Base-by-base conservation (phyloP, 2,113 vertebrate species). In the Forbesichthys agassizii region DNA sequence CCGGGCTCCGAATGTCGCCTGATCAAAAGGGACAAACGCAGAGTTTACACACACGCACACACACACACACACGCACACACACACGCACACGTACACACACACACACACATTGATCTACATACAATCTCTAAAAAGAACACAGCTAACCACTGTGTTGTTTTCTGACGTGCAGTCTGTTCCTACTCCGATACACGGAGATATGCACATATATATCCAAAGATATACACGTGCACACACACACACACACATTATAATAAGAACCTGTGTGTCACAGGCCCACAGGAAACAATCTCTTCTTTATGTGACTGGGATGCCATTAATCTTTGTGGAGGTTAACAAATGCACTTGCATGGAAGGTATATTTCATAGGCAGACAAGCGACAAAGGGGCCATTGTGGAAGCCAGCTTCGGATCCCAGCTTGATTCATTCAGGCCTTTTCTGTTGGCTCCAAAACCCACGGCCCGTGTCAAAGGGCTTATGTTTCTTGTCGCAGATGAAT, bases 281-380 rank as follows among this genome's bases (percentile, higher is more conserved):
- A 89, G 88, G 89, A 90, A 90, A 89, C 88, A 86, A 68, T 87
- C 84, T 85, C 82, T 86, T 84, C 86, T 91, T 88, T 88, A 82
- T 90, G 84, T 73, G 81, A 82, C 84, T 75, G 20, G 77, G 81
- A 82, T 78, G 85, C 87, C 88, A 88, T 91, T 90, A 89, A 90
- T 91, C 90, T 88, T 76, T 79, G 79, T 71, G 63, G 83, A 88
- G 88, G 86, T 88, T 87, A 88, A 92, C 88, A 90, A 89, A 92
- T 91, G 80, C 80, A 75, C 83, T 91, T 51, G 69, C 81, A 75
- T 78, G 79, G 88, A 89, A 86, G 89, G 86, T 90, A 85, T 88
- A 89, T 92, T 91, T 91, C 87, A 88, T 80, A 74, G 73, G 82
- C 73, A 49, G 88, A 75, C 88, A 64, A 69, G 63, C 75, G 67